Evolutionary conservation across 2,113 vertebrate species (phyloP).

Genomic region (Anolis sagrei): DNA sequence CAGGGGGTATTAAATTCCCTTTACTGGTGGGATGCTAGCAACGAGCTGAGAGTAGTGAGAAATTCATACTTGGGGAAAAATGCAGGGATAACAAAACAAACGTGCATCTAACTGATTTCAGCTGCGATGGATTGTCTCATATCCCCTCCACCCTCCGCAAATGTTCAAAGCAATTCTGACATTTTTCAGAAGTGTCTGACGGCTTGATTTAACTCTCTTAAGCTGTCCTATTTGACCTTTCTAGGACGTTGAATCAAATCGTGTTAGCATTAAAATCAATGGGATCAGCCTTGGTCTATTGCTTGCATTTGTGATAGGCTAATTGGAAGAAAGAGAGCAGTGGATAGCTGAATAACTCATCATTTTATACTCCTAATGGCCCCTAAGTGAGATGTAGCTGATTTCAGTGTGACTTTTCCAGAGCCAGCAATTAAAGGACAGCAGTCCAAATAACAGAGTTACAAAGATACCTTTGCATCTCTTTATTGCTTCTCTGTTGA

Average conservation of each 20-base stretch:
- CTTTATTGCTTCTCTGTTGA: background rate
- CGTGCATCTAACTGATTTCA: conserved; percentile 6
- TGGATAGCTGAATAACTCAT: background rate
- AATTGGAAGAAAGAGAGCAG: conserved; percentile 20
- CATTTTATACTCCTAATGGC: background rate
- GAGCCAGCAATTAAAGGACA: background rate
- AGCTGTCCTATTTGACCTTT: conserved; percentile 10
- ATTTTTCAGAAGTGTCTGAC: background rate
- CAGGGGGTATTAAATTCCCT: conserved; percentile 44
- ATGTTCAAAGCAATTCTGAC: conserved; percentile 26
- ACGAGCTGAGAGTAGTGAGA: background rate
- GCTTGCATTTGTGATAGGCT: conserved; percentile 17
- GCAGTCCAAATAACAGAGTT: background rate
- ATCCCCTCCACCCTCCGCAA: background rate
- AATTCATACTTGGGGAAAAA: conserved; percentile 16
- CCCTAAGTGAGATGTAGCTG: background rate
- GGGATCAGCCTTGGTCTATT: background rate
- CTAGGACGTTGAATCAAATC: conserved; percentile 11
- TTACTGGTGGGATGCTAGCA: background rate
- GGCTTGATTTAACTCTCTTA: background rate
- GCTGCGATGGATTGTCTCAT: conserved; percentile 13
- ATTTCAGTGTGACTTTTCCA: background rate
- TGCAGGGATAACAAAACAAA: conserved; percentile 37
- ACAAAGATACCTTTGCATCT: background rate
- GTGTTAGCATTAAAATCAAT: conserved; percentile 16